These are phyloP conservation scores for Heterotilapia buettikoferi DNA, from an alignment of 2,113 vertebrate species.

Conservation along the genomic window DNA sequence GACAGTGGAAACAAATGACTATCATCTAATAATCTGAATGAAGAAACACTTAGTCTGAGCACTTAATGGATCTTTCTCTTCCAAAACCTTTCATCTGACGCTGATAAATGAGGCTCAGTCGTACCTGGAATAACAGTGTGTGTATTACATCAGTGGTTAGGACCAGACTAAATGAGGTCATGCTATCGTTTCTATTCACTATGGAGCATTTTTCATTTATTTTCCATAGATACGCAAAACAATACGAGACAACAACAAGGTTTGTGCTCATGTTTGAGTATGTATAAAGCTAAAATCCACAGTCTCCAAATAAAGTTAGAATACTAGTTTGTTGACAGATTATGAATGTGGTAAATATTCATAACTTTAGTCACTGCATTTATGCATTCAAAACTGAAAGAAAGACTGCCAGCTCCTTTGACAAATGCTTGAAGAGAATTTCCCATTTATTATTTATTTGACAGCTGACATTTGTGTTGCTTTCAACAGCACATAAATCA, in stretches of 20 bases:
- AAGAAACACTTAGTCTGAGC: conserved; percentile 59
- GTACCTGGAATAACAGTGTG: conserved; percentile 49
- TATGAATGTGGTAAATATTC: not conserved
- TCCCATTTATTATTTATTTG: not conserved
- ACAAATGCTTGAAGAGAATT: not conserved
- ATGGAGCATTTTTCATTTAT: not conserved
- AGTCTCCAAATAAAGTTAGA: not conserved
- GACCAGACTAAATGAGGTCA: conserved; percentile 44
- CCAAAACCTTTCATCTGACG: conserved; percentile 48
- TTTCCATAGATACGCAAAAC: not conserved
- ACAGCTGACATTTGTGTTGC: conserved; percentile 21
- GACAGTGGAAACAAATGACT: conserved; percentile 51
- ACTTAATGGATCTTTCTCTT: conserved; percentile 56
- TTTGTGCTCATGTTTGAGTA: not conserved
- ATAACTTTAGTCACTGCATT: not conserved
- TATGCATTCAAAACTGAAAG: not conserved
- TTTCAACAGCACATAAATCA: not conserved
- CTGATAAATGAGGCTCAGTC: conserved; percentile 49
- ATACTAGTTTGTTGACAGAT: not conserved
- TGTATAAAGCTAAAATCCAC: not conserved
- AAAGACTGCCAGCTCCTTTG: not conserved
- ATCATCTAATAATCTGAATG: conserved; percentile 60
- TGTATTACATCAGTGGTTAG: conserved; percentile 52
- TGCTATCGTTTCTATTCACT: not conserved
- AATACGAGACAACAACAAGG: not conserved